phyloP scores from a whole-genome alignment of 1,140 invertebrate genomes.

The Liolophura sinensis region DNA sequence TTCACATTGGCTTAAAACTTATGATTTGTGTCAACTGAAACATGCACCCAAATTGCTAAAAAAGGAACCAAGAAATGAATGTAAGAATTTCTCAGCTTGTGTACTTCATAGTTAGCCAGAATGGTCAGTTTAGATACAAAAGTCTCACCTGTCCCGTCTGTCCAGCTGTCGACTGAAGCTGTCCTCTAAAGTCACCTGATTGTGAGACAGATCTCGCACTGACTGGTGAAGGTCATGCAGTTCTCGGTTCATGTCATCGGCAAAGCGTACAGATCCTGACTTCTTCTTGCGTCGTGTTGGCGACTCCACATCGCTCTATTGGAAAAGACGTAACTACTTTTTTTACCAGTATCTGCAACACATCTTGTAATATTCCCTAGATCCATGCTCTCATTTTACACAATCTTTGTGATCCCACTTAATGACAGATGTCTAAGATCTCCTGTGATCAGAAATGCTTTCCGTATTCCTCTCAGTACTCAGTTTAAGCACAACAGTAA shows the following conservation, averaged over 20 bases:
- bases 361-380: too few species aligned
- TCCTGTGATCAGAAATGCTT: too few species aligned
- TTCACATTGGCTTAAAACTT: too few species aligned
- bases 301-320: slow-evolving; percentile 41
- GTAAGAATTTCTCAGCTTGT: too few species aligned
- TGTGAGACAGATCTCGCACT: slow-evolving; percentile 47
- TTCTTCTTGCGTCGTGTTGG: slow-evolving; percentile 25
- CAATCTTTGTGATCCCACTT: too few species aligned
- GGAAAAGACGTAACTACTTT: slow-evolving; percentile 2
- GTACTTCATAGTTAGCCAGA: background rate
- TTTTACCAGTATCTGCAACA: background rate
- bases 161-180: slow-evolving; percentile 46
- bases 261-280: slow-evolving; percentile 47
- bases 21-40: too few species aligned
- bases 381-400: too few species aligned
- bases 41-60: too few species aligned
- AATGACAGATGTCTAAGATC: too few species aligned
- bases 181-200: slow-evolving; percentile 48
- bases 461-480: too few species aligned
- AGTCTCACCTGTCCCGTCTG: slow-evolving; percentile 41
- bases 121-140: background rate
- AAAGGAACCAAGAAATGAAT: too few species aligned
- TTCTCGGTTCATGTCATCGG: slow-evolving; percentile 54
- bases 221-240: slow-evolving; percentile 50
- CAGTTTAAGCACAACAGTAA: too few species aligned